Evolutionary conservation across 30 jellyfish, hydroid and myxozoan species (phyloP), one percentile per base, ranked within the genome.

Genomic region (Hydractinia symbiolongicarpus): DNA sequence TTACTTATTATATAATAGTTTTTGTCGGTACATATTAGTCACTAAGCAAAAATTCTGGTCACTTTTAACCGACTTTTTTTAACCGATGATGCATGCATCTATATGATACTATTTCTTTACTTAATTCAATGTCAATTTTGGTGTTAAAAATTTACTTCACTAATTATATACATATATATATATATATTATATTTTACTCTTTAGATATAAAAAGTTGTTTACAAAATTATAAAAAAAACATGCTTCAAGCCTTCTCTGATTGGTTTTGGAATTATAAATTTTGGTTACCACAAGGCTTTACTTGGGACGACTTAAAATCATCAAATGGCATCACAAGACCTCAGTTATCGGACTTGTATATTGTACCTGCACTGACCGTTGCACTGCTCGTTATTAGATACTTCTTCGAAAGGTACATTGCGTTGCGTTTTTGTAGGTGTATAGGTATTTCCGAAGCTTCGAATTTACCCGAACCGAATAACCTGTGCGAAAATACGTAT

Each of bases 291-390:
- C 53, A 56, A 9, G 96, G 95, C 54, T 75, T 55, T 54, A 82
- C 92, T n/a, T 91, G 98, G 98, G 88, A 79, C n/a, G 98, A 91
- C 64, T 67, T 91, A 9, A 73, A 86, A 40, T 79, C 95, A 6
- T 74, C 97, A 4, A 86, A 79, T 4, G 55, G 77, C 1, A 7
- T 75, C 30, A 64, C 80, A 53, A 86, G 72, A 70, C 95, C 98
- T 15, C 87, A 73, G 62, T 68, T 74, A n/a, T 87, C 86, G 8
- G 98, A 91, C 21, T 72, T 86, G 50, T 91, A 91, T 76, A 64
- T 86, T 52, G 88, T 82, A 30, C 96, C 89, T 17, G 85, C 88
- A 1, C 61, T 86, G 8, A 91, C 96, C 58, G 55, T 91, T 70
- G 9, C 62, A 9, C 55, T 91, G 8, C 71, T 91, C 19, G 79